A percentile compares a stretch with the other conserved stretches of the same genome.
phyloP scores from a whole-genome alignment of 1,140 invertebrate genomes.

The Euwallacea similis region DNA sequence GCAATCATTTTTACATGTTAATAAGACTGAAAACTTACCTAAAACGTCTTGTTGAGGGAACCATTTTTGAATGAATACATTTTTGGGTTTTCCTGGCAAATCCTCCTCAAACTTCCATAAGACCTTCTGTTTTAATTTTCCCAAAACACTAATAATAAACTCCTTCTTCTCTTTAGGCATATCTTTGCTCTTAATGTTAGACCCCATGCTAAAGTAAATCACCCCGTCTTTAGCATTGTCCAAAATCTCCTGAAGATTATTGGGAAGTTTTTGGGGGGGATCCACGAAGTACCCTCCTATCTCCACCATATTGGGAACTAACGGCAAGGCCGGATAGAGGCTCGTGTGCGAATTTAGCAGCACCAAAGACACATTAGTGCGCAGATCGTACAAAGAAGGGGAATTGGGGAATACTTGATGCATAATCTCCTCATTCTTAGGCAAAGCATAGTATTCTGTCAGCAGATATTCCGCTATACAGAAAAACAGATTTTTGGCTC shows the following conservation, averaged over 20 bases:
- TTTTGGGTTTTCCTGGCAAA: slow-evolving; percentile 58
- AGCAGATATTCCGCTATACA: slow-evolving; percentile 29
- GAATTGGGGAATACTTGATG: slow-evolving; percentile 53
- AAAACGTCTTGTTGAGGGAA: slow-evolving; percentile 71
- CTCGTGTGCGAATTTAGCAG: slow-evolving; percentile 63
- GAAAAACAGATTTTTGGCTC: slow-evolving; percentile 51
- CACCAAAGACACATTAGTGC: slow-evolving; percentile 57
- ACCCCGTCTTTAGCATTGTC: slow-evolving; percentile 57
- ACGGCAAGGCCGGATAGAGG: slow-evolving; percentile 58
- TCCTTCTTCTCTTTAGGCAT: slow-evolving; percentile 50
- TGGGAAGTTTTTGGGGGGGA: slow-evolving; percentile 50
- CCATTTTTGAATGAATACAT: slow-evolving; percentile 68
- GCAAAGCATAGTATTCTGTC: slow-evolving; percentile 10
- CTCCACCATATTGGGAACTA: slow-evolving; percentile 59
- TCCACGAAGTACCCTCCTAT: slow-evolving; percentile 59
- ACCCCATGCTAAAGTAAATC: slow-evolving; percentile 63
- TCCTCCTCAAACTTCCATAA: slow-evolving; percentile 71
- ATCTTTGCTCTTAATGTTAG: slow-evolving; percentile 57
- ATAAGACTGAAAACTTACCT: slow-evolving; percentile 51
- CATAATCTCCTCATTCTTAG: slow-evolving; percentile 50
- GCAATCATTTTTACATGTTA: no score
- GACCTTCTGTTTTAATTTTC: slow-evolving; percentile 50
- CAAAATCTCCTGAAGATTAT: slow-evolving; percentile 56
- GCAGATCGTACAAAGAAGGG: slow-evolving; percentile 57
- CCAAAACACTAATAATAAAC: slow-evolving; percentile 46